These are phyloP conservation scores for Criorhina ranunculi DNA, from an alignment of 2,888 invertebrate species.

Conservation along the genomic window DNA sequence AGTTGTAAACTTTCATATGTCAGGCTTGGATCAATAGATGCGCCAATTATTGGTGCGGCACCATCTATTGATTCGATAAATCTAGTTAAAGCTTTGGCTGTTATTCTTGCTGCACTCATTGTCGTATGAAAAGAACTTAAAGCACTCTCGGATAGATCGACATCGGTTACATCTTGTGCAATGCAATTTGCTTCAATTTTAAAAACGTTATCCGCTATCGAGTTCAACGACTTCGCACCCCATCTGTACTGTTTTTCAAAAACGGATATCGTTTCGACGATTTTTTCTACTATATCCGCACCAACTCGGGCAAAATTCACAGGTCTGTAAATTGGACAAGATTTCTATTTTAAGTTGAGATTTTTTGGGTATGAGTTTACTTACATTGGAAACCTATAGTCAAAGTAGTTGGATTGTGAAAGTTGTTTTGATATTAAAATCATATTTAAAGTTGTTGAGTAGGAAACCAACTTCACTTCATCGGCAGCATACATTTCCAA, in stretches of 20 bases:
- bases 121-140: conserved; percentile 82
- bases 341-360: background rate
- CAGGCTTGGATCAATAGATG: conserved; percentile 81
- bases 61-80: conserved; percentile 82
- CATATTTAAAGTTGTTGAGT: conserved; percentile 83
- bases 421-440: conserved; percentile 82
- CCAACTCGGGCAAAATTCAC: conserved; percentile 83
- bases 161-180: conserved; percentile 75
- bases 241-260: conserved; percentile 81
- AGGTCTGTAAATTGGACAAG: conserved; percentile 7
- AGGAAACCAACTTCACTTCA: conserved; percentile 80
- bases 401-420: conserved; percentile 81
- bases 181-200: conserved; percentile 80
- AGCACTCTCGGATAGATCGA: conserved; percentile 79
- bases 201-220: conserved; percentile 78
- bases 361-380: conserved; percentile 49
- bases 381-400: conserved; percentile 83
- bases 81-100: conserved; percentile 81
- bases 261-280: conserved; percentile 81
- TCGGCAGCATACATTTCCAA: conserved; percentile 82
- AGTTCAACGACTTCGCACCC: conserved; percentile 50
- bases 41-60: conserved; percentile 81
- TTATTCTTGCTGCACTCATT: conserved; percentile 81
- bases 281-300: conserved; percentile 82
- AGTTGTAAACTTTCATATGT: conserved; percentile 81